phyloP scores from a whole-genome alignment of 1,140 invertebrate genomes.

The Bombus confusus region DNA sequence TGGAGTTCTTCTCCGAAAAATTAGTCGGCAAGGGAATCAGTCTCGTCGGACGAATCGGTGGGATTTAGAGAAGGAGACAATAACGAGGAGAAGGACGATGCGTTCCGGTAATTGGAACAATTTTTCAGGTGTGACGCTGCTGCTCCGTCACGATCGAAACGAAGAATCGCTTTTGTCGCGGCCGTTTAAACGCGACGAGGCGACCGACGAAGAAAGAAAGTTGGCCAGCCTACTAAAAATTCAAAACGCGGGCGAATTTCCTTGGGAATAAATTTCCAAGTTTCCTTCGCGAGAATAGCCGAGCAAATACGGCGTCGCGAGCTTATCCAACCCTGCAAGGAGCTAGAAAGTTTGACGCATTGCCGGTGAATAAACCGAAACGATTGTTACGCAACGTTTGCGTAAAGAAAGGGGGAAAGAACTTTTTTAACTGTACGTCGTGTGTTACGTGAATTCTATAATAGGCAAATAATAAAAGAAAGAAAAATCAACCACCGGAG shows the following conservation, averaged over 20 bases:
- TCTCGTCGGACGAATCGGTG: neutral
- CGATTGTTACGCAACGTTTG: conserved; percentile 76
- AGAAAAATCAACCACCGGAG: neutral
- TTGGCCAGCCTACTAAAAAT: conserved; percentile 74
- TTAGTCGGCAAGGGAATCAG: neutral
- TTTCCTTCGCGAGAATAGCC: conserved; percentile 70
- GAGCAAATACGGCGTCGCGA: conserved; percentile 74
- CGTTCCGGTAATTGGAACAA: neutral
- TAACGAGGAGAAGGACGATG: no score
- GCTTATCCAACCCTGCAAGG: conserved; percentile 63
- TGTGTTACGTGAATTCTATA: conserved; percentile 38
- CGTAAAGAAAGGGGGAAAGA: conserved; percentile 30
- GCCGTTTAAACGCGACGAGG: conserved; percentile 53
- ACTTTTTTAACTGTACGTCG: conserved; percentile 17
- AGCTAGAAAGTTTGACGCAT: conserved; percentile 79
- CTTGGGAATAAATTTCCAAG: conserved; percentile 76
- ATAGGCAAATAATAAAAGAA: neutral
- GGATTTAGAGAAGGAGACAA: neutral
- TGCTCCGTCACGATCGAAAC: neutral
- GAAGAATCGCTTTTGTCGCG: conserved; percentile 59
- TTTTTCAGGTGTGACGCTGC: neutral
- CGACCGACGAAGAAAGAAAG: conserved; percentile 46
- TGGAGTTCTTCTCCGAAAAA: neutral
- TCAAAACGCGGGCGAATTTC: conserved; percentile 74
- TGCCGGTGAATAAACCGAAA: conserved; percentile 78